A percentile compares a stretch with the other conserved stretches of the same genome.
phyloP scores from a whole-genome alignment of 2,888 invertebrate genomes.

The Cephus rjabovi region DNA sequence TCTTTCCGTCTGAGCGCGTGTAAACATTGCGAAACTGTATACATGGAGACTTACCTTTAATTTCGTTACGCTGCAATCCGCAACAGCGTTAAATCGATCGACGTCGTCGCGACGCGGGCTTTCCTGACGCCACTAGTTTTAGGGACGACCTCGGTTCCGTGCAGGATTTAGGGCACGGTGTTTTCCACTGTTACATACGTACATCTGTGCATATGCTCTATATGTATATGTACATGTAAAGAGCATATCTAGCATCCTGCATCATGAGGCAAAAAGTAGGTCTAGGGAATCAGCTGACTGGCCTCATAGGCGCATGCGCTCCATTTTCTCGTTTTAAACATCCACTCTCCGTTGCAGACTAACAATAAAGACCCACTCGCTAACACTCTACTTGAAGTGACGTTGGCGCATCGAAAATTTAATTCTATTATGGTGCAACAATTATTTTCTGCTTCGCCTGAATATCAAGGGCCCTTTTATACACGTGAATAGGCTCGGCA shows the following conservation, averaged over 20 bases:
- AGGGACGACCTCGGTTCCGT: slow-evolving; percentile 36
- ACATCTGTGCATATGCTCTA: neutral
- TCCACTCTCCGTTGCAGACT: neutral
- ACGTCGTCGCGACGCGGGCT: neutral
- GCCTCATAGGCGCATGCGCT: slow-evolving; percentile 46
- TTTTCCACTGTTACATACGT: slow-evolving; percentile 25
- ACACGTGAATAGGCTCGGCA: neutral
- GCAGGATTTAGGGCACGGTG: slow-evolving; percentile 46
- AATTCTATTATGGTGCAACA: neutral
- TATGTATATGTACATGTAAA: neutral
- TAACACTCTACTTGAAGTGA: neutral
- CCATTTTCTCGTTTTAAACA: neutral
- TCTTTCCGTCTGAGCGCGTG: neutral
- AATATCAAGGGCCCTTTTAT: neutral
- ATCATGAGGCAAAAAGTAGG: slow-evolving; percentile 56
- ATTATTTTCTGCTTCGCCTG: neutral
- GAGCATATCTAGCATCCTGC: slow-evolving; percentile 28
- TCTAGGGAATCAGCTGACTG: slow-evolving; percentile 62
- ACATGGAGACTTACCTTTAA: neutral
- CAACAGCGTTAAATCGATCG: neutral
- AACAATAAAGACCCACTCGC: neutral
- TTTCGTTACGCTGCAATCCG: neutral
- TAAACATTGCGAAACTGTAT: neutral
- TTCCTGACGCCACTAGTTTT: neutral
- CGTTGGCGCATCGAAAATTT: neutral